Evolutionary conservation across 1,140 invertebrate genomes (phyloP), one percentile per base, ranked within the genome.

Genomic region (Atta colombica): DNA sequence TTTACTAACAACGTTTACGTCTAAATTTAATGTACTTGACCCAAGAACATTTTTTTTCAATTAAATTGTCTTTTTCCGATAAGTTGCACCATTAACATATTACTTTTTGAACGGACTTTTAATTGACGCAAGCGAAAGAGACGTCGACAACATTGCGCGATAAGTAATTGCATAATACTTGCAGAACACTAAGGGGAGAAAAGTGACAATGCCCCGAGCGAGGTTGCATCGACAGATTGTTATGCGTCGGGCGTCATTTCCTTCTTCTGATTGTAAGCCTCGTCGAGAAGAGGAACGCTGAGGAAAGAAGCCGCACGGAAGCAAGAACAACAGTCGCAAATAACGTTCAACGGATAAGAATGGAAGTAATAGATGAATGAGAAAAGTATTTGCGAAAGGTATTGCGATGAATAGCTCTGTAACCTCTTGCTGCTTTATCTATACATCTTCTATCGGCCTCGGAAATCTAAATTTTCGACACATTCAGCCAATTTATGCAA

Each of bases 211-310:
- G 61, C n/a, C 53, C n/a, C 45, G 66, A n/a, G 55, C 78, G 80
- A 84, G 51, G 82, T 63, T 60, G 53, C 68, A 74, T 72, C 86
- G 68, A 68, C 21, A 63, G 58, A 85, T 85, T 85, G 81, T 74
- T 85, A 85, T 87, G 68, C 68, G 58, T 21, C 25, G 58, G 21
- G 35, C 69, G 81, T 87, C 51, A 87, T 92, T 92, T 92, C 91
- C 91, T 91, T 92, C 88, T 90, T 72, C 66, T 86, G 63, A 86
- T 86, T 80, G 77, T 80, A 49, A 86, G 66, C 35, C 53, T 14
- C 45, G 60, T 35, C 80, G 80, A 84, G 69, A 84, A 49, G 80
- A 84, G 55, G n/a, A 74, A 72, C 78, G 35, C 35, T n/a, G 25
- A 45, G 25, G 39, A 81, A 82, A 82, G 69, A 49, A 84, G 45